Base-by-base conservation (phyloP, 1,140 invertebrate species). In the Cryptotermes secundus region DNA sequence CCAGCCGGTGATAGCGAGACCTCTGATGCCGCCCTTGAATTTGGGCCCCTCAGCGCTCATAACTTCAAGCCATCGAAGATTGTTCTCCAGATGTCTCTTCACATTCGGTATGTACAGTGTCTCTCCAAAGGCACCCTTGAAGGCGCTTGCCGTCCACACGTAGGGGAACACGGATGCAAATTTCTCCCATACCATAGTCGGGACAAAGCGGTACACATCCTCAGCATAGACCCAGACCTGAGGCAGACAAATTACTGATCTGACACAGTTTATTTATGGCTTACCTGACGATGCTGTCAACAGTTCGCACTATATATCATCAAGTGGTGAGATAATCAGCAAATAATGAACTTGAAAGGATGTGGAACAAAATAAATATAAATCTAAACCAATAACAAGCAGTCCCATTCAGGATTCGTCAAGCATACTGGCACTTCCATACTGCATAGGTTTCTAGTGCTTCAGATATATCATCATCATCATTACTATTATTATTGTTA, bases 141-240 rank as follows among this genome's bases (percentile, higher is more conserved):
- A 98, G 1, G 97, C 96, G 85, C 95, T 95, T 6, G 97, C 97
- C n/a, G 95, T 93, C 98, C 98, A 99, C n/a, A 98, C 93, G 36
- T 93, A 93, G 0, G 94, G 93, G 89, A 99, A 99, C 3, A 97
- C 90, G 81, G 93, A 91, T 1, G 93, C 92, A 87, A 97, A 98
- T 79, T 94, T 95, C 81, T 95, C 93, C 96, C 96, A 97, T 86
- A 95, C 89, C 88, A 83, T 90, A 35, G 89, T 88, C 2, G 90
- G 90, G 4, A 92, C 90, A 86, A 94, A 92, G 34, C 90, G 87
- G 83, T 92, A 91, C 9, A 92, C 89, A 86, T 93, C 91, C 86
- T 92, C 91, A 42, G 90, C 92, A 86, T 93, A 93, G 22, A 92
- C 91, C 91, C 91, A 92, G 1, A 93, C 90, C 92, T 89, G 83